Evolutionary conservation across 2,888 invertebrate species (phyloP), one percentile per base, ranked within the genome.

Genomic region (Nomada lathburiana): DNA sequence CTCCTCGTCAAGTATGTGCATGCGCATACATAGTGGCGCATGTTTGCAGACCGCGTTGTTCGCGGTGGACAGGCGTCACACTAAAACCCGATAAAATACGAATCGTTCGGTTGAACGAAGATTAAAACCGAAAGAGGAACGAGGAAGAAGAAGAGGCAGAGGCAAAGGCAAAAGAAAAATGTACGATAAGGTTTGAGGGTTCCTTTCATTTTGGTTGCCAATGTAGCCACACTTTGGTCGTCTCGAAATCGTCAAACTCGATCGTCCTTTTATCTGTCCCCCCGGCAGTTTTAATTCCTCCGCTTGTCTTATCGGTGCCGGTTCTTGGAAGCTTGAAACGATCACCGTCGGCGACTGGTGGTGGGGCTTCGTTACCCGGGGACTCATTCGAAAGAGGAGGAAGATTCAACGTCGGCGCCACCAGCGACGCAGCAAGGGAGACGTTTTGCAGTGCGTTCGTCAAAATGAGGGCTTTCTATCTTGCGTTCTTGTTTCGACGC

Each of bases 401-500:
- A 3, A 13, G 44, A n/a, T 16, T 7, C 53, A n/a, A 11, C n/a
- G 47, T 23, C 47, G 57, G 44, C 20, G 47, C n/a, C 18, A 20
- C 18, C 42, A 18, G 13, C 13, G 26, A 20, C 9, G 5, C 20
- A 36, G 3, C 18, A 13, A 47, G 13, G 16, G 16, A 13, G 36
- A n/a, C 62, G 65, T 65, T 50, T 42, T 36, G 36, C 26, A 13
- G 16, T 1, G 20, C 44, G 64, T 79, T 64, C 76, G 76, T 79
- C 64, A 79, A 79, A 76, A 79, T 64, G 64, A 29, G 47, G 57
- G 59, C 59, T 69, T 70, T 70, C 76, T 70, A 70, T 76, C 69
- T 53, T 20, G 16, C 36, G 16, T 44, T 70, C 42, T 62, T 67
- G 60, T 53, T 60, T 60, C 67, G 29, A 52, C 13, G 57, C 55